Percentiles rank a stretch among this genome's conserved stretches.
These are phyloP conservation scores for Drosophila tsacasi DNA, from an alignment of 1,140 invertebrate species.

Conservation along the genomic window DNA sequence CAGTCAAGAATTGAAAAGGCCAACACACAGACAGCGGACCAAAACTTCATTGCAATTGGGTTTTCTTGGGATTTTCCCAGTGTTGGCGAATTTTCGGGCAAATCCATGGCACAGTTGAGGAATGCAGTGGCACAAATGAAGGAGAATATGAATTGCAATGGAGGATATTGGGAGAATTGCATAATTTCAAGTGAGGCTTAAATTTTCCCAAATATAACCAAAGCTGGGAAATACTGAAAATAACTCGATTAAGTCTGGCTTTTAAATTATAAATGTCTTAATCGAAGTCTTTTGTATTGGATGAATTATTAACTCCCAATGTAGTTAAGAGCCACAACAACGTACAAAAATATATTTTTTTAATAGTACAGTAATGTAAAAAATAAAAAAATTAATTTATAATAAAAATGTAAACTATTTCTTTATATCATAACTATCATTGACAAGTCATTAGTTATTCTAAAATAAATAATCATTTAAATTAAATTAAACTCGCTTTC, in stretches of 20 bases:
- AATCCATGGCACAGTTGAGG: conserved; percentile 64
- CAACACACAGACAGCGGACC: conserved; percentile 30
- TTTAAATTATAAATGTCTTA: not conserved
- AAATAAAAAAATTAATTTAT: not conserved
- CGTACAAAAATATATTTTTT: no score
- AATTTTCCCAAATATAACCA: not conserved
- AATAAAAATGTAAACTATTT: not conserved
- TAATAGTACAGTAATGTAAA: no score
- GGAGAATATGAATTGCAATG: not conserved
- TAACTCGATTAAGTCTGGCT: not conserved
- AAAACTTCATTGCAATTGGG: conserved; percentile 26
- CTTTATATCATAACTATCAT: not conserved
- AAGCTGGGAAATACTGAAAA: not conserved
- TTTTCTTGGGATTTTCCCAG: conserved; percentile 58
- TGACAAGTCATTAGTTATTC: not conserved
- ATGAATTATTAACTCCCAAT: not conserved
- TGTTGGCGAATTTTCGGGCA: conserved; percentile 46
- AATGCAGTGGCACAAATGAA: conserved; percentile 9
- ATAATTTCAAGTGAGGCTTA: not conserved
- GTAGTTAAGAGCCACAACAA: no score
- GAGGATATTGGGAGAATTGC: not conserved
- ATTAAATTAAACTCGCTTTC: not conserved
- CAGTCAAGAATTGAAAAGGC: conserved; percentile 65
- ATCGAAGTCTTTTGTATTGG: not conserved
- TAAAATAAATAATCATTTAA: no score